phyloP scores from a whole-genome alignment of 2,797 vertebrate species.

The Lepilemur septentrionalis region DNA sequence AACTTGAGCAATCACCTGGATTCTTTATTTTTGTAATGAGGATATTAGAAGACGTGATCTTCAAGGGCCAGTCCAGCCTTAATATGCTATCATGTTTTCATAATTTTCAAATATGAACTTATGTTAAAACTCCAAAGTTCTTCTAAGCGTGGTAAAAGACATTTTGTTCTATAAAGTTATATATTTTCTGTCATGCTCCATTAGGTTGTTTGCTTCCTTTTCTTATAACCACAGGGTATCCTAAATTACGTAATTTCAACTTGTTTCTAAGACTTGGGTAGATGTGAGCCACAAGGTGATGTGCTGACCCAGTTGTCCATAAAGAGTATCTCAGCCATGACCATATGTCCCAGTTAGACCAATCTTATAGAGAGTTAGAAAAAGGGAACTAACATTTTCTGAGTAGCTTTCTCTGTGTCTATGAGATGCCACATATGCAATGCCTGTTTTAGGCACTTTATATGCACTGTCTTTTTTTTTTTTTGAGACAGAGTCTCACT shows the following conservation, averaged over 20 bases:
- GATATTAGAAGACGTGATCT: not conserved
- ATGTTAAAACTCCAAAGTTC: not conserved
- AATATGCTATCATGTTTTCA: not conserved
- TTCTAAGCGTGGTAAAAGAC: not conserved
- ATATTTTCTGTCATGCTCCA: not conserved
- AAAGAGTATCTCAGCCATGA: not conserved
- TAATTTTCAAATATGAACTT: conserved; percentile 5
- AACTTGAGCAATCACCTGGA: not conserved
- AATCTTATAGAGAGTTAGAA: not conserved
- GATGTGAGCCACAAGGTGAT: not conserved
- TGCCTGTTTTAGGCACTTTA: not conserved
- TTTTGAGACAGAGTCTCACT: no score
- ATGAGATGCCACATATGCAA: not conserved
- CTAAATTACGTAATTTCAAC: not conserved
- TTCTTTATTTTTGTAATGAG: conserved; percentile 46
- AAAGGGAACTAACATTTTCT: not conserved
- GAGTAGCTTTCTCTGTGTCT: not conserved
- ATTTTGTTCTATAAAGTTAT: not conserved
- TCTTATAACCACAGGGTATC: not conserved
- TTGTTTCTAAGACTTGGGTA: not conserved
- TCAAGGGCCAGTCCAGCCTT: not conserved
- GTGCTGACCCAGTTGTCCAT: not conserved
- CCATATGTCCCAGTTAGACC: not conserved
- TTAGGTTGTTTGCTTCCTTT: not conserved
- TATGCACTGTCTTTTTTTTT: not conserved